phyloP scores from a whole-genome alignment of 2,113 vertebrate genomes.

The Hippoglossus stenolepis region DNA sequence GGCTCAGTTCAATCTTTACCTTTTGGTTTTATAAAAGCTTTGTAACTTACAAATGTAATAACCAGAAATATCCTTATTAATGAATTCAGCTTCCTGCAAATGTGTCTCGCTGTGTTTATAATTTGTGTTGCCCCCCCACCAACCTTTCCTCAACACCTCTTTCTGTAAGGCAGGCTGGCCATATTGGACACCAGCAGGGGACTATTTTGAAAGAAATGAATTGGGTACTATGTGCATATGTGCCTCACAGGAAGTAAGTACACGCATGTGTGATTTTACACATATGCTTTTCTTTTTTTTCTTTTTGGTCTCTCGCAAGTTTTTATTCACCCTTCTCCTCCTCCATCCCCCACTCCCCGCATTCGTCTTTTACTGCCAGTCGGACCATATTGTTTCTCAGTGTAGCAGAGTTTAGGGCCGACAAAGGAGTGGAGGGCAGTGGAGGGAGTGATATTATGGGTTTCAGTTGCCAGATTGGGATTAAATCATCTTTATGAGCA shows the following conservation, averaged over 20 bases:
- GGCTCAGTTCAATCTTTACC: too few relatives aligned
- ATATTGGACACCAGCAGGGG: slow-evolving; percentile 42
- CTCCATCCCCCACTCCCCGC: neutral
- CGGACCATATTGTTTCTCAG: slow-evolving; percentile 73
- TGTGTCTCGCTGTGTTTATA: neutral
- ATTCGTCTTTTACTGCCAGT: slow-evolving; percentile 58
- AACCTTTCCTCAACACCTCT: neutral
- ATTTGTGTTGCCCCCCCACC: neutral
- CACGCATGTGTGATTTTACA: slow-evolving; percentile 18
- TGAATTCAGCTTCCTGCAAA: too few relatives aligned
- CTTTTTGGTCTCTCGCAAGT: neutral
- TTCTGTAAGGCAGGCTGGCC: slow-evolving; percentile 17
- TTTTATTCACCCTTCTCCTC: slow-evolving; percentile 8
- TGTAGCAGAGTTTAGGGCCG: slow-evolving; percentile 63
- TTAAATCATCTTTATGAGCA: slow-evolving; percentile 76
- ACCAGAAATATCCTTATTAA: too few relatives aligned
- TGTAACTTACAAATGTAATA: neutral
- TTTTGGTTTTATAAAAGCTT: too few relatives aligned
- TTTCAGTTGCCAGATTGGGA: slow-evolving; percentile 67
- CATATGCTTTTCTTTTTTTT: slow-evolving; percentile 11
- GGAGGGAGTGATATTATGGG: slow-evolving; percentile 64
- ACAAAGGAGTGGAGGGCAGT: slow-evolving; percentile 62
- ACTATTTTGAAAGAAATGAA: slow-evolving; percentile 21
- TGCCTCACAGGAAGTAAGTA: slow-evolving; percentile 1
- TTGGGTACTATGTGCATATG: slow-evolving; percentile 9